Evolutionary conservation across 2,797 vertebrate genomes (phyloP), one percentile per base, ranked within the genome.

Genomic region (Sebastes glaucus): DNA sequence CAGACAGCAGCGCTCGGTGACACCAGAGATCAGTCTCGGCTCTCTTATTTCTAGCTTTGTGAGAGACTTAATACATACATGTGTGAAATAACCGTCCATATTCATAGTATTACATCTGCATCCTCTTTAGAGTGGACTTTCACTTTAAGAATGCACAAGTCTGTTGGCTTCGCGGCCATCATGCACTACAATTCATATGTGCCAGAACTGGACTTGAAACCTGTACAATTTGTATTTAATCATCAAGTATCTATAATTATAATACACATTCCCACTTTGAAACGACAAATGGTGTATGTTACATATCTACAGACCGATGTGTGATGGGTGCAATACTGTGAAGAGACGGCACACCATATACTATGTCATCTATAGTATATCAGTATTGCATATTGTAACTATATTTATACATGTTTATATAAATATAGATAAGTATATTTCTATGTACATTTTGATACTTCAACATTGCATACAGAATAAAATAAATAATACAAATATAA

Each of bases 401-500:
- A 96, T 96, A 95, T 95, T 95, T 95, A 96, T 96, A 95, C 92
- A 94, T 91, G 92, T 94, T 94, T 89, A 95, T 96, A 95, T 96
- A 96, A 95, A 96, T 95, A 95, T 96, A 96, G 94, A 95, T 94
- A 94, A 86, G 90, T 94, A 93, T 91, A 93, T 94, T 94, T 95
- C 94, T 96, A 96, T 96, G 93, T 96, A 96, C 95, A 96, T 93
- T 93, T 95, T 92, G 93, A 96, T 95, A 95, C 95, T 95, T 93
- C 86, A 94, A 95, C 93, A 94, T 94, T 95, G 93, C 95, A 95
- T 95, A 93, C 94, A 96, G 94, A 95, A 95, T 94, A 93, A 96
- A 96, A 96, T 96, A 96, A 96, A 96, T 96, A 96, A 95, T 95
- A 94, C 86, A 94, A 94, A 93, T 94, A 94, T 93, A 94, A 92